Conservation (phyloP, 2,113 vertebrate genomes). For the Manacus vitellinus region DNA sequence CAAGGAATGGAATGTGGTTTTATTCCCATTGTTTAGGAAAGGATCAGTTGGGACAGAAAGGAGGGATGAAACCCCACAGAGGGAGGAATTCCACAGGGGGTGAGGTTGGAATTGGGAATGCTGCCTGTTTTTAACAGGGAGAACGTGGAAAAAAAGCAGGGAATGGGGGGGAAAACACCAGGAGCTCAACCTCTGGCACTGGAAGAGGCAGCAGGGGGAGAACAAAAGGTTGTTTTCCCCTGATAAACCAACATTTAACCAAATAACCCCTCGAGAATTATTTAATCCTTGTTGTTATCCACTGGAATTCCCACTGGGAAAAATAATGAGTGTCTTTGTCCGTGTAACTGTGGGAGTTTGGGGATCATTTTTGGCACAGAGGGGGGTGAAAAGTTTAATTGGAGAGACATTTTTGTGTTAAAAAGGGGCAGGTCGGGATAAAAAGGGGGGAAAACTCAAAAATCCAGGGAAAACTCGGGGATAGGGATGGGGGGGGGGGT, state of each 20-base stretch:
- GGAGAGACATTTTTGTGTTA: neutral
- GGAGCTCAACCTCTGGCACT: no score
- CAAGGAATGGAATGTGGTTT: neutral
- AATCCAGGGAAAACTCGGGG: neutral
- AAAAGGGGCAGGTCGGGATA: neutral
- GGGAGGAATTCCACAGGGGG: no score
- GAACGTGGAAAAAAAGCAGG: neutral
- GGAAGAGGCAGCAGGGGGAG: no score
- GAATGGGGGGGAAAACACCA: neutral
- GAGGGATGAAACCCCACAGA: neutral
- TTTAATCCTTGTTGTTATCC: neutral
- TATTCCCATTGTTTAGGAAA: neutral
- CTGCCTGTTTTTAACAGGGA: neutral
- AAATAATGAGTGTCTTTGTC: neutral
- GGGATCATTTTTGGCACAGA: no score
- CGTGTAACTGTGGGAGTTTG: rapidly evolving
- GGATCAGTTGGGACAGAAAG: neutral
- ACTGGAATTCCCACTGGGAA: neutral
- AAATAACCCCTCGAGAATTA: no score
- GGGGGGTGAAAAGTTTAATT: neutral
- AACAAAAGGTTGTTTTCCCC: neutral
- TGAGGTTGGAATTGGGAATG: neutral
- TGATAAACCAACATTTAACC: neutral
- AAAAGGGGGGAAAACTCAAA: neutral
- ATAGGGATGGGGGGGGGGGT: no score